These are phyloP conservation scores for Carposina sasakii DNA, from an alignment of 1,140 invertebrate genomes.

Conservation along the genomic window DNA sequence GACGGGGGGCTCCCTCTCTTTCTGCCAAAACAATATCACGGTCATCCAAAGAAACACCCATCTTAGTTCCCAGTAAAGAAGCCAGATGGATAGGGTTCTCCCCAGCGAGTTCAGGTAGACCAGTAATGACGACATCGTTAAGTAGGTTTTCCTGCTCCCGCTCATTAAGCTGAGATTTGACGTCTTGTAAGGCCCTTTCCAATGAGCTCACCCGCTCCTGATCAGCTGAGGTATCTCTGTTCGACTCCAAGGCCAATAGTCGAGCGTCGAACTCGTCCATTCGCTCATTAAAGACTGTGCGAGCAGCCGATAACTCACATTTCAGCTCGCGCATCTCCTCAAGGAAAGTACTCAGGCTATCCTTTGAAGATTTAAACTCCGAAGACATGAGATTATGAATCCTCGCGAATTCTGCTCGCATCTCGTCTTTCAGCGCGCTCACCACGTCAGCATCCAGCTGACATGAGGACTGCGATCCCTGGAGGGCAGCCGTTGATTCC, in stretches of 20 bases:
- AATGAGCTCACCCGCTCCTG: background rate
- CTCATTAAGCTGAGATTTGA: background rate
- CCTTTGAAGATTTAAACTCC: too few relatives aligned
- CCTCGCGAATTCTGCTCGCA: too few relatives aligned
- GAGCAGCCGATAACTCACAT: too few relatives aligned
- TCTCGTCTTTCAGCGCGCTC: too few relatives aligned
- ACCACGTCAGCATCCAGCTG: too few relatives aligned
- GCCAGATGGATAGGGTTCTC: background rate
- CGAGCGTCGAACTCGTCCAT: background rate
- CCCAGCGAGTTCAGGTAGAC: background rate
- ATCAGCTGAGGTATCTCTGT: background rate
- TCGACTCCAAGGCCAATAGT: background rate
- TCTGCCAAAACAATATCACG: background rate
- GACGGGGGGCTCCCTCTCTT: background rate
- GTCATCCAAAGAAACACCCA: background rate
- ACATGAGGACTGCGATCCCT: too few relatives aligned
- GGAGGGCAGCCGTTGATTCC: too few relatives aligned
- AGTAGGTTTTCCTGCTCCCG: too few relatives aligned
- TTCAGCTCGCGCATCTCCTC: too few relatives aligned
- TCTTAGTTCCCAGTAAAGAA: background rate
- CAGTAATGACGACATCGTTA: background rate
- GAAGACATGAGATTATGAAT: too few relatives aligned
- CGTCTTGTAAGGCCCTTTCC: background rate
- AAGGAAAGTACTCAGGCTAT: too few relatives aligned
- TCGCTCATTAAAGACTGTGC: background rate